Conservation (phyloP, 2,797 vertebrate genomes). For the Delichon dasypus region DNA sequence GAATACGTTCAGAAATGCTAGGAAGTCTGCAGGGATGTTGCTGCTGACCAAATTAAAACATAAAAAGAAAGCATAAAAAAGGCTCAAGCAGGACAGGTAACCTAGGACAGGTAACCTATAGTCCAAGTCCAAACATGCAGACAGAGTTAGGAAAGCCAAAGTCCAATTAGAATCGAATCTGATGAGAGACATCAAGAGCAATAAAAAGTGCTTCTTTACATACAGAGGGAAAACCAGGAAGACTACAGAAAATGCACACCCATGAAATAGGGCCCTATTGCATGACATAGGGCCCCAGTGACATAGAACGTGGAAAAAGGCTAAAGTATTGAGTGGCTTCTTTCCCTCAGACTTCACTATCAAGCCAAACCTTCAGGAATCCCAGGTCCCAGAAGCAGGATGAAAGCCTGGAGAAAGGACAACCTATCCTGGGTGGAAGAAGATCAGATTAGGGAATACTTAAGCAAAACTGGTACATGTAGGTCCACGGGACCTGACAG, state of each 20-base stretch:
- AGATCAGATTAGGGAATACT: background rate
- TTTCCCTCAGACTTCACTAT: background rate
- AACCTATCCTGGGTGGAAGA: background rate
- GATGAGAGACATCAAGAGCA: background rate
- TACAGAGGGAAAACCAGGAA: background rate
- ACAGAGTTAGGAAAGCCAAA: background rate
- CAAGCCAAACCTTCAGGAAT: background rate
- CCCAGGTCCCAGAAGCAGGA: background rate
- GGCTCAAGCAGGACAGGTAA: background rate
- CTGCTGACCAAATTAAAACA: background rate
- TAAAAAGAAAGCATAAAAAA: background rate
- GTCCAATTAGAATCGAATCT: background rate
- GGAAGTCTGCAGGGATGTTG: background rate
- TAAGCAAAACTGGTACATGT: background rate
- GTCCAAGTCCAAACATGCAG: background rate
- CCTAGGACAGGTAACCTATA: background rate
- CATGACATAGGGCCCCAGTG: background rate
- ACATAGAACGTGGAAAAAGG: background rate
- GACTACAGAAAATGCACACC: background rate
- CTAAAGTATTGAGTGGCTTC: background rate
- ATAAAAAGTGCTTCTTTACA: background rate
- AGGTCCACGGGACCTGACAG: background rate
- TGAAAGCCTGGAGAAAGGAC: background rate
- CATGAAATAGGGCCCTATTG: background rate
- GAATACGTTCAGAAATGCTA: background rate